Conservation (phyloP, 1,140 invertebrate species). For the Drosophila lowei region DNA sequence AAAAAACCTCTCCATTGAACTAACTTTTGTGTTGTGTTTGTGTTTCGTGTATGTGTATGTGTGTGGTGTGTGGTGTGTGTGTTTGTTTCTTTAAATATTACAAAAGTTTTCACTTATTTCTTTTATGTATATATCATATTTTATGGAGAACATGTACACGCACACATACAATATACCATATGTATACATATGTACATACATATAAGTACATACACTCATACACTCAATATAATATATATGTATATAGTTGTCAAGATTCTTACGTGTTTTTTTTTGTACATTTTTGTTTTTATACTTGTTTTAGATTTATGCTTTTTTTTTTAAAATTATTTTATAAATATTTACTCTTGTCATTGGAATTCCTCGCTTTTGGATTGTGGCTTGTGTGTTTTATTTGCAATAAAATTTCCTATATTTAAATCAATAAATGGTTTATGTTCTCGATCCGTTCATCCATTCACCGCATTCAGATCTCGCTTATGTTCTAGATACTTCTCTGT, state of each 20-base stretch:
- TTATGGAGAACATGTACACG: slow-evolving; percentile 55
- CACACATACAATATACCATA: slow-evolving; percentile 32
- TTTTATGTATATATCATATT: slow-evolving; percentile 49
- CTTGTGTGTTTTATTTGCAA: slow-evolving; percentile 54
- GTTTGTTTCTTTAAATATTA: slow-evolving; percentile 38
- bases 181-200: slow-evolving; percentile 36
- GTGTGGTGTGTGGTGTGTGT: slow-evolving; percentile 14
- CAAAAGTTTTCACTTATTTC: slow-evolving; percentile 33
- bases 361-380: slow-evolving; percentile 63
- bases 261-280: slow-evolving; percentile 43
- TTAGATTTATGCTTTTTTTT: slow-evolving; percentile 35
- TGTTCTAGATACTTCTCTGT: slow-evolving; percentile 38
- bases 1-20: slow-evolving; percentile 53
- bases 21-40: slow-evolving; percentile 38
- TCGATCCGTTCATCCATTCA: slow-evolving; percentile 21
- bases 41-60: slow-evolving; percentile 14
- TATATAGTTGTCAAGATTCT: slow-evolving; percentile 41
- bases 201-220: slow-evolving; percentile 17
- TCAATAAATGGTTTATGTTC: slow-evolving; percentile 21
- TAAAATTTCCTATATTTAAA: slow-evolving; percentile 66
- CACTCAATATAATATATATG: slow-evolving; percentile 25
- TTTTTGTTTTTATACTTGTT: slow-evolving; percentile 37
- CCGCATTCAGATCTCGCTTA: slow-evolving; percentile 24
- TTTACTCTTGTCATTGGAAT: slow-evolving; percentile 29
- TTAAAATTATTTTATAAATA: slow-evolving; percentile 52